Base-by-base conservation (phyloP, 2,888 invertebrate genomes). In the Lasioglossum pauxillum region DNA sequence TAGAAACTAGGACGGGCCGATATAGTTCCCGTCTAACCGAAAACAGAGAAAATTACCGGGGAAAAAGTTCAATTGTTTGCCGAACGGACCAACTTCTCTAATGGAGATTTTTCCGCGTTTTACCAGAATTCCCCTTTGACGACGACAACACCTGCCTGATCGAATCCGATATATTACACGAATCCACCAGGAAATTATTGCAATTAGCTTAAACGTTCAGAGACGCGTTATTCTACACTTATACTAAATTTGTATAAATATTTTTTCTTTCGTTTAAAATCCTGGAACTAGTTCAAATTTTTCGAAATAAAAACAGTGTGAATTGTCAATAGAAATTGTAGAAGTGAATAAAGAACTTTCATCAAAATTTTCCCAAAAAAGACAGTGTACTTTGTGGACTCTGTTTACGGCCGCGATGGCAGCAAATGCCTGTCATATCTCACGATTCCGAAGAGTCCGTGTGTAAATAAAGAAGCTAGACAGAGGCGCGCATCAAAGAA, bases 1-100 rank as follows among this genome's bases (percentile, higher is more conserved):
- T 74, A 31, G 84, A 84, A 84, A 84, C 69, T 84, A 41, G 84
- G 78, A 19, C 84, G 81, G 78, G 78, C 57, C 75, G 78, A 60
- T 84, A 75, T 78, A 80, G 69, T 69, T 38, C 35, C 57, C n/a
- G 53, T 19, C 35, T 57, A 53, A 35, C 49, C 73, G 77, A 67
- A 84, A 83, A 83, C 49, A 76, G 83, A 60, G 83, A 64, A 83
- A 83, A 84, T 84, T 73, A n/a, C 73, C 53, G 44, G 44, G 72
- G 60, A 27, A 16, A 64, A 73, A 73, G 73, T 84, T 84, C 76
- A 31, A 75, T 57, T 67, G 67, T 53, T 80, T 69, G 75, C 69
- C 16, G 80, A 53, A 73, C 41, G 46, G 64, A 73, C 64, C 73
- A 49, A 53, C 49, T 41, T 69, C 19, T 12, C n/a, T 79, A 67